These are phyloP conservation scores for Ethmia dodecea DNA, from an alignment of 2,888 invertebrate genomes.

Conservation along the genomic window DNA sequence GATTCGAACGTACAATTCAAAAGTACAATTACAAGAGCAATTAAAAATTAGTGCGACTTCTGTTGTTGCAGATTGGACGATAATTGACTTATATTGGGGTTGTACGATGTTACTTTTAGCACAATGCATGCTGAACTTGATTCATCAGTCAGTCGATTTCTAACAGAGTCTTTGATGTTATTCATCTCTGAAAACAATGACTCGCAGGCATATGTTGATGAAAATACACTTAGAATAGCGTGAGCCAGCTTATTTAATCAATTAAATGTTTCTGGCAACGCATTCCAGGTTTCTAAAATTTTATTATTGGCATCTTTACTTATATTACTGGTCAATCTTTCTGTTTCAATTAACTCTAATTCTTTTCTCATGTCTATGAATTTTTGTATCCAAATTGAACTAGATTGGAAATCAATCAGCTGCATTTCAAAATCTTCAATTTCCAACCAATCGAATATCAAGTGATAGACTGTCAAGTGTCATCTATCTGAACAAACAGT, in stretches of 20 bases:
- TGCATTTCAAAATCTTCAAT: constrained; percentile 22
- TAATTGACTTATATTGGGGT: constrained; percentile 13
- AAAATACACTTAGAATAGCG: constrained; percentile 23
- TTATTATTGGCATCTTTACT: constrained; percentile 23
- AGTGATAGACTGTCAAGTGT: no score
- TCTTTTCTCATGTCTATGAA: constrained; percentile 19
- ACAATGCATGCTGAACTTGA: constrained; percentile 26
- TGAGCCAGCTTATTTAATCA: constrained; percentile 26
- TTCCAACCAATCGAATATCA: constrained; percentile 20
- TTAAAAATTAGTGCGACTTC: no score
- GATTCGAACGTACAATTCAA: no score
- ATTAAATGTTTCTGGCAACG: constrained; percentile 22
- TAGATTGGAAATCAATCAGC: constrained; percentile 22
- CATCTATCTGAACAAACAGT: no score
- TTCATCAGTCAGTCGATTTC: constrained; percentile 22
- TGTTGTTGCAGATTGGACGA: no score
- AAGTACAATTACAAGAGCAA: no score
- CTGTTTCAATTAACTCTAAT: constrained; percentile 19
- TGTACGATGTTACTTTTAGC: constrained; percentile 23
- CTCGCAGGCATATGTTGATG: constrained; percentile 22
- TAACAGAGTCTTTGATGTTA: constrained; percentile 22
- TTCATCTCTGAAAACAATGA: constrained; percentile 24
- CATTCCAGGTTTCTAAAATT: constrained; percentile 24
- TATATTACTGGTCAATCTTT: constrained; percentile 14
- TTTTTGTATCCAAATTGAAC: constrained; percentile 20